Base-by-base conservation (phyloP, 2,888 invertebrate genomes). In the Drosophila borealis region DNA sequence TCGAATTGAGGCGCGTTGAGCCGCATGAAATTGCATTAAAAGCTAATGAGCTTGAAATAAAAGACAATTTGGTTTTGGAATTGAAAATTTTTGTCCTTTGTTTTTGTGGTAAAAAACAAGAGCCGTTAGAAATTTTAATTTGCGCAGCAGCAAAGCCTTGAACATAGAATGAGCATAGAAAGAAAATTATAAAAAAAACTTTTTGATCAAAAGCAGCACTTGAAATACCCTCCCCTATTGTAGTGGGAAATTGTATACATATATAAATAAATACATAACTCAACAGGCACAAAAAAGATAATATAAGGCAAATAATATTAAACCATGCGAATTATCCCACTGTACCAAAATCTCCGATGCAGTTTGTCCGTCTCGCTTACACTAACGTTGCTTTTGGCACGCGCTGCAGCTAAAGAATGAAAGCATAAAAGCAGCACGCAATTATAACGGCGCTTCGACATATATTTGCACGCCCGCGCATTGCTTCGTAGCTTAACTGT, bases 21-120 rank as follows among this genome's bases (percentile, higher is more conserved):
- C 78, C 87, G 87, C 82, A 86, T 83, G 87, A 88, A 83, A 83
- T 83, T 88, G 82, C 89, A 83, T 83, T 83, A 83, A 83, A 83
- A 87, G 74, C 82, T 83, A 83, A 83, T 83, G 82, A 83, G 87
- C 89, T 83, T 70, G 82, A 83, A 83, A 83, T 88, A 74, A 88
- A 83, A 77, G 89, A 86, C 88, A 88, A 88, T 81, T 88, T 75
- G 66, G 55, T 56, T 88, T 81, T 63, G 81, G 88, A 81, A 85
- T 88, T 70, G 79, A 78, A 42, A 53, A 61, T 74, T 66, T 70
- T 46, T 54, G 53, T 41, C 51, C 61, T 61, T 66, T 70, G 46
- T 53, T 57, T 63, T 37, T 56, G 64, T 53, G 61, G 55, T 56
- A 21, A 42, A 67, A 61, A 59, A 42, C 57, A 50, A 36, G 50